phyloP scores from a whole-genome alignment of 2,797 vertebrate genomes.

The Propithecus perrieri region DNA sequence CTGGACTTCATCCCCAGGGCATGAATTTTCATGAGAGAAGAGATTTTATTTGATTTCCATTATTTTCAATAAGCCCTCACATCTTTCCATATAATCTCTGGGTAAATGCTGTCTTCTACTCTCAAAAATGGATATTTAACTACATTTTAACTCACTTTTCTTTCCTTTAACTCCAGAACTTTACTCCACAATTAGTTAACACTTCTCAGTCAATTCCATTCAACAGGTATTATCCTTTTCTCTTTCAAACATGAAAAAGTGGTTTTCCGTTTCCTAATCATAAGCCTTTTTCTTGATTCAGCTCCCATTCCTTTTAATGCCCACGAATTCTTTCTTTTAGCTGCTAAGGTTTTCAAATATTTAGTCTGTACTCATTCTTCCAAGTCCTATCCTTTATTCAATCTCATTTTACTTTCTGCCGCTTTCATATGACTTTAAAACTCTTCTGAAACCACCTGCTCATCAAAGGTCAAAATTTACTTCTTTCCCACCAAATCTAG shows the following conservation, averaged over 20 bases:
- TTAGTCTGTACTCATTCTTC: neutral
- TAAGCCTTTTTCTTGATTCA: neutral
- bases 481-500: neutral
- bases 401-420: neutral
- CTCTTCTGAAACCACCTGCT: neutral
- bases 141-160: neutral
- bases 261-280: neutral
- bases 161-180: neutral
- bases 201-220: neutral
- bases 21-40: neutral
- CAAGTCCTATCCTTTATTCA: neutral
- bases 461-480: neutral
- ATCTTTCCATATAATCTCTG: neutral
- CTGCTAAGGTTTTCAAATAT: neutral
- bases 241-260: neutral
- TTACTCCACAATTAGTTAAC: neutral
- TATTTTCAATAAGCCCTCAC: neutral
- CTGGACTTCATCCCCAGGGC: neutral
- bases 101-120: too few species aligned
- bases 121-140: neutral
- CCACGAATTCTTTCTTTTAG: neutral
- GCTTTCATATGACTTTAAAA: neutral
- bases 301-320: neutral
- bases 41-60: neutral
- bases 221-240: neutral